Base-by-base conservation (phyloP, 2,888 invertebrate genomes). In the Chymomyza amoena region DNA sequence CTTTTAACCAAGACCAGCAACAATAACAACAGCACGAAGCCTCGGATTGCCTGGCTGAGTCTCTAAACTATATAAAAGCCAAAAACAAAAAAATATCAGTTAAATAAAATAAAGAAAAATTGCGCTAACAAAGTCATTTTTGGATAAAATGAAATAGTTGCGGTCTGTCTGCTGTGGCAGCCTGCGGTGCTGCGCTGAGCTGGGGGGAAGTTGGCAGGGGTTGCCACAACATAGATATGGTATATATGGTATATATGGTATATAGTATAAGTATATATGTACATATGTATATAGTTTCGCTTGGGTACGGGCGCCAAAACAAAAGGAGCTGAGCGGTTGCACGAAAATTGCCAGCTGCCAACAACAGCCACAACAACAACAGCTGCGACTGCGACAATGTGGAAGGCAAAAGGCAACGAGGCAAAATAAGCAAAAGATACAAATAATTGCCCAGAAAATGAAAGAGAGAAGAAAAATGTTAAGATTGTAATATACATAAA, bases 71-170 rank as follows among this genome's bases (percentile, higher is more conserved):
- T 45, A 10, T 13, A 52, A 4, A 73, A 70, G 66, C 69, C 69
- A 75, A 28, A 54, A 73, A 45, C 64, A 57, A 56, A 52, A 64
- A 45, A 45, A 45, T 45, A 45, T 45, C 39, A 45, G 39, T 45
- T 13, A 45, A 45, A 10, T 13, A 45, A 45, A 45, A 45, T 13
- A 45, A 45, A 45, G 64, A 69, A 70, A 80, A 79, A 72, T 72
- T 62, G 73, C 75, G 75, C 80, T 74, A 79, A 79, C 84, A 80
- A 78, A 78, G 82, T 80, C 72, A 87, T 84, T 86, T 79, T 73
- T 74, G 76, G 73, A 77, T 81, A 85, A 84, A 80, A 75, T 72
- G 70, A 84, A 78, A 82, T 80, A 77, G 85, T 80, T 81, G 73
- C 52, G 72, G 76, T 73, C 64, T 64, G 13, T 45, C 39, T 52